phyloP scores from a whole-genome alignment of 2,888 invertebrate species.

The Scrobipalpa costella region DNA sequence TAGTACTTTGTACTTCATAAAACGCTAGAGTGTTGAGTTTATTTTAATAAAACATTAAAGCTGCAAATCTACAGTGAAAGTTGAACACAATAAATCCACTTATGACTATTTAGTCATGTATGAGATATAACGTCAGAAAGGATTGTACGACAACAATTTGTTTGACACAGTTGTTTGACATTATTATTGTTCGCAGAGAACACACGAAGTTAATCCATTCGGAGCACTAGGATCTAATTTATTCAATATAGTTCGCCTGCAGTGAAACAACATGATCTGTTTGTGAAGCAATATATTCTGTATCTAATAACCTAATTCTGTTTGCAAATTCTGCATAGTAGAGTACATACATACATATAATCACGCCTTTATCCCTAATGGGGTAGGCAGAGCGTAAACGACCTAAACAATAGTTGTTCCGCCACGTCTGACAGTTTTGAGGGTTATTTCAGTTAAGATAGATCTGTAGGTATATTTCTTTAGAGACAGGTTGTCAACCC shows the following conservation, averaged over 20 bases:
- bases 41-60: too few species aligned
- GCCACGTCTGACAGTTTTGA: too few species aligned
- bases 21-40: too few species aligned
- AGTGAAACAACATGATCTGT: not conserved
- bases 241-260: slow-evolving; percentile 7
- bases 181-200: not conserved
- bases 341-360: too few species aligned
- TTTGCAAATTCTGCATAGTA: not conserved
- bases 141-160: not conserved
- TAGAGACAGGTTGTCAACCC: too few species aligned
- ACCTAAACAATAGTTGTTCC: too few species aligned
- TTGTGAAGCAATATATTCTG: not conserved
- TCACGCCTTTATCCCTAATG: too few species aligned
- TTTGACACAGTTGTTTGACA: slow-evolving; percentile 3
- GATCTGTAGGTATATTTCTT: too few species aligned
- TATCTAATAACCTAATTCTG: slow-evolving; percentile 9
- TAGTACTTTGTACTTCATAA: too few species aligned
- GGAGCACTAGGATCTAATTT: not conserved
- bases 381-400: too few species aligned
- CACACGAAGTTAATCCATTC: slow-evolving; percentile 5
- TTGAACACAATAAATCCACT: not conserved
- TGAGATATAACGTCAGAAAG: not conserved
- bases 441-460: too few species aligned
- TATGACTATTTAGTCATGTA: not conserved
- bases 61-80: too few species aligned